These are phyloP conservation scores for Physella acuta DNA, from an alignment of 1,140 invertebrate genomes.

Conservation along the genomic window DNA sequence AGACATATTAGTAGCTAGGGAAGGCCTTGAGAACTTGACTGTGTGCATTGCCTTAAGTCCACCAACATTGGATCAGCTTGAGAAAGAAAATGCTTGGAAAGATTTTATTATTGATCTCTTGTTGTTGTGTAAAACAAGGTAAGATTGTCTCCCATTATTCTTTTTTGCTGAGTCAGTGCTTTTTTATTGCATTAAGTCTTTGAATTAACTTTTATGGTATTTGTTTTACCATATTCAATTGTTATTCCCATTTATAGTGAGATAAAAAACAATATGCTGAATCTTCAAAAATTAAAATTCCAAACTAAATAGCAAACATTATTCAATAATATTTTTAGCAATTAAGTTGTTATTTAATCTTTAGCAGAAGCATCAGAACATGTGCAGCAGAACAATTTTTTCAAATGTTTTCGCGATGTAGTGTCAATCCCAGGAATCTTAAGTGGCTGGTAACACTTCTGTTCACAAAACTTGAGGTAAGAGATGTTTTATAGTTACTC, in stretches of 20 bases:
- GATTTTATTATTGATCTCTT: constrained; percentile 87
- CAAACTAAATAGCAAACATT: too few species aligned
- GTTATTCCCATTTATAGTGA: too few species aligned
- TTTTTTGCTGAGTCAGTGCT: too few species aligned
- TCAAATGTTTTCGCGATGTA: constrained; percentile 74
- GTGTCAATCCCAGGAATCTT: constrained; percentile 63
- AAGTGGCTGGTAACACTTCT: constrained; percentile 76
- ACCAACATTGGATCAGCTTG: constrained; percentile 73
- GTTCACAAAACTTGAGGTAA: constrained; percentile 68
- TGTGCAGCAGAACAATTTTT: constrained; percentile 81
- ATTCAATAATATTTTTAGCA: too few species aligned
- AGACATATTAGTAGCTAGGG: constrained; percentile 75
- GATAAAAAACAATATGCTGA: too few species aligned
- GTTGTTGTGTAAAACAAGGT: constrained; percentile 69
- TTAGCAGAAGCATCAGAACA: constrained; percentile 67
- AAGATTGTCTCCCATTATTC: constrained; percentile 13
- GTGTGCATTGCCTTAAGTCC: constrained; percentile 84
- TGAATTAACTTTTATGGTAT: too few species aligned
- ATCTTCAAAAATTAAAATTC: too few species aligned
- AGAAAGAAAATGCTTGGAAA: constrained; percentile 78
- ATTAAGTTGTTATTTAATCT: too few species aligned
- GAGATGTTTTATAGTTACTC: background rate
- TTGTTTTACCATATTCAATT: too few species aligned
- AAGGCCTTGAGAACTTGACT: constrained; percentile 89
- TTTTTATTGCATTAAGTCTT: too few species aligned